Evolutionary conservation across 2,797 vertebrate genomes (phyloP), one percentile per base, ranked within the genome.

Genomic region (Falco concolor): DNA sequence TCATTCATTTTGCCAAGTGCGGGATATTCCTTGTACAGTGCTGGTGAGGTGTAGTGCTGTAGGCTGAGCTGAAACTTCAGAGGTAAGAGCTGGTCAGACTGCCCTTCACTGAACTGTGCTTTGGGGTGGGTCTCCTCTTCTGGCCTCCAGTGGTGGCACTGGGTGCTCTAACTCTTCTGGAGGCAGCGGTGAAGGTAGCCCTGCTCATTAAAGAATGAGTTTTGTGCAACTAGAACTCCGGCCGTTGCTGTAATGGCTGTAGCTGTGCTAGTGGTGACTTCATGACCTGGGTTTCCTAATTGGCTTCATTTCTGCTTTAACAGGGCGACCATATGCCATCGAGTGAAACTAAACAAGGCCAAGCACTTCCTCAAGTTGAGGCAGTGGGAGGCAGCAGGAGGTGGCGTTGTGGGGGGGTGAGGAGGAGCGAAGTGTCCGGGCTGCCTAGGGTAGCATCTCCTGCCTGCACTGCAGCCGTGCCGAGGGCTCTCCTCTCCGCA

Each of bases 301-400:
- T 49, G 75, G 27, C 63, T 84, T 79, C 0, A 23, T 92, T 96
- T 95, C 87, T 92, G 63, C 93, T 77, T 70, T 77, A 57, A 25
- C 64, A 67, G 80, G 42, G 42, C 56, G 32, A 49, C 56, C n/a
- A 4, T 40, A 8, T 34, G 27, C n/a, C 5, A 8, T 38, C 47
- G 17, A 63, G 59, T 84, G 72, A 93, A 93, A 82, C 54, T 63
- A 36, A 27, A 40, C 15, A 25, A 91, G 52, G 24, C 38, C 3
- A 6, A 67, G 54, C 23, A 21, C 47, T 92, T 93, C 68, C 56
- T 79, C n/a, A 27, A 21, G 78, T 59, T 16, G 45, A 45, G 64
- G 40, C 49, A 74, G 69, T 30, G 40, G 67, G 56, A 77, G 87
- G 64, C 11, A 64, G 40, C 1, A 2, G 34, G 53, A 60, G 67